Evolutionary conservation across 2,888 invertebrate species (phyloP).

Genomic region (Salticus scenicus): DNA sequence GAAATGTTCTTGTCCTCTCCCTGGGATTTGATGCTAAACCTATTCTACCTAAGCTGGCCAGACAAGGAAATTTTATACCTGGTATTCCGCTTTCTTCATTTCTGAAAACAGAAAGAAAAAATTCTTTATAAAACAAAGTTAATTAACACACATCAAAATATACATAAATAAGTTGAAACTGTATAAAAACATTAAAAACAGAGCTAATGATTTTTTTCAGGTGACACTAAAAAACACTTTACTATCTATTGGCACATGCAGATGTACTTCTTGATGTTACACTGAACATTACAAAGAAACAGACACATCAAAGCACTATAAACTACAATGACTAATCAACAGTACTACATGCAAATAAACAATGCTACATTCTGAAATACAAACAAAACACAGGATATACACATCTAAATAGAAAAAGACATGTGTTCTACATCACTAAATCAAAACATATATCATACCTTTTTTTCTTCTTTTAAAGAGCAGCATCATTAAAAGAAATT

Average conservation of each 20-base stretch:
- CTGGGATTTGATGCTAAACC: slow-evolving; percentile 60
- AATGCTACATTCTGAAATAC: not conserved
- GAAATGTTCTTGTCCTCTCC: slow-evolving; percentile 62
- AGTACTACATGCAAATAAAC: not conserved
- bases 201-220: no score
- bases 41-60: slow-evolving; percentile 70
- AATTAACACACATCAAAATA: no score
- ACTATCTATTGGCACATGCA: no score
- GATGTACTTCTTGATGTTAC: no score
- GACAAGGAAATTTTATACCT: slow-evolving; percentile 71
- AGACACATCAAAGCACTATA: no score
- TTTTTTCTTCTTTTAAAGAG: slow-evolving; percentile 64
- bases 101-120: slow-evolving; percentile 19
- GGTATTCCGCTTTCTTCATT: slow-evolving; percentile 72
- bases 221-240: no score
- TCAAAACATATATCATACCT: slow-evolving; percentile 63
- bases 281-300: no score
- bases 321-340: not conserved
- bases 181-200: not conserved
- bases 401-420: not conserved
- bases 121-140: not conserved
- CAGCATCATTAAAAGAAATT: slow-evolving; percentile 65
- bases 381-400: not conserved
- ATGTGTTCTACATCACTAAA: slow-evolving; percentile 22
- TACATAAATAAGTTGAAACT: not conserved